Evolutionary conservation across 92 coral and sea anemone genomes (phyloP).

Genomic region (Bergia puertoricense): DNA sequence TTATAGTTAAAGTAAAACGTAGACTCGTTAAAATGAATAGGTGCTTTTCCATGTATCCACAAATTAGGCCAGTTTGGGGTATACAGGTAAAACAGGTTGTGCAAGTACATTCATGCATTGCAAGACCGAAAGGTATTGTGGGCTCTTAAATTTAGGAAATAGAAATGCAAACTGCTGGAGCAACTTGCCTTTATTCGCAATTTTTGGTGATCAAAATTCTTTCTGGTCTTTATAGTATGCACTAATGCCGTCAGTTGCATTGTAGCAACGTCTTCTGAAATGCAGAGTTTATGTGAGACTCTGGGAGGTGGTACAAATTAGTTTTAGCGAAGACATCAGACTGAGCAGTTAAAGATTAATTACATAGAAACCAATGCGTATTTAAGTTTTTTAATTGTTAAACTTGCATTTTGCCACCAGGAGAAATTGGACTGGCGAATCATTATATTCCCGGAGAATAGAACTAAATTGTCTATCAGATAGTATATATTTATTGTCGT

Average conservation of each 20-base stretch:
- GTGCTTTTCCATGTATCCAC: not conserved
- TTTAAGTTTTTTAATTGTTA: slow-evolving; percentile 7
- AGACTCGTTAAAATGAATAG: no score
- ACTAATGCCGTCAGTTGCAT: no score
- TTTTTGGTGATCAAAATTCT: no score
- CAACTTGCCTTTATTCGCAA: no score
- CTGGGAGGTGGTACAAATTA: not conserved
- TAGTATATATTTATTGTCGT: slow-evolving; percentile 21
- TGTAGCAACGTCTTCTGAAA: no score
- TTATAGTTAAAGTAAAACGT: no score
- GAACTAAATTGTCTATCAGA: not conserved
- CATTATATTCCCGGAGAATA: not conserved
- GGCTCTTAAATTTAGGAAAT: no score
- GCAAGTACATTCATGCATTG: no score
- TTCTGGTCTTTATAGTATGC: no score
- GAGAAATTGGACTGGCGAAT: not conserved
- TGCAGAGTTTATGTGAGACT: not conserved
- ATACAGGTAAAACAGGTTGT: no score
- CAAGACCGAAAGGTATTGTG: no score
- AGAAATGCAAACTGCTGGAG: no score
- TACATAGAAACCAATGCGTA: not conserved
- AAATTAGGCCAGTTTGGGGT: not conserved
- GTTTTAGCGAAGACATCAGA: not conserved
- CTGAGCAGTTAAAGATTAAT: not conserved
- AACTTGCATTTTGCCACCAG: not conserved